These are phyloP conservation scores for Alloscopus bannaensis DNA, from an alignment of 2,888 invertebrate genomes.

Conservation along the genomic window DNA sequence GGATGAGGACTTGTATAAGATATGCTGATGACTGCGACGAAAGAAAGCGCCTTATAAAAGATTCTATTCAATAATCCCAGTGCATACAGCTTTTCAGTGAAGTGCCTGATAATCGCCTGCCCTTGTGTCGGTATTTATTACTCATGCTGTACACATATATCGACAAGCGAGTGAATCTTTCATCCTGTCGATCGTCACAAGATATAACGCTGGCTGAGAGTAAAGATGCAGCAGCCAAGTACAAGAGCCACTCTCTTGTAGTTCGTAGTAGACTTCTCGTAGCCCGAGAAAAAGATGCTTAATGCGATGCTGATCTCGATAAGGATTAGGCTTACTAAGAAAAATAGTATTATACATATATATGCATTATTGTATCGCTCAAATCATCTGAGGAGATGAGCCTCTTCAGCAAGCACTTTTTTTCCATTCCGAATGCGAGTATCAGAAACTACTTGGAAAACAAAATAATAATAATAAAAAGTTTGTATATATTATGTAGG, in stretches of 20 bases:
- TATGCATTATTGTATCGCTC: neutral
- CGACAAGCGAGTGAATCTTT: neutral
- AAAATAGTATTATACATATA: neutral
- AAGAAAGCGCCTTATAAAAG: slow-evolving; percentile 54
- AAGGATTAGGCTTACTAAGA: slow-evolving; percentile 19
- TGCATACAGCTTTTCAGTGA: no score
- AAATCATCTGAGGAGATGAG: no score
- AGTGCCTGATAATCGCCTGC: slow-evolving; percentile 28
- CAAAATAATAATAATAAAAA: neutral
- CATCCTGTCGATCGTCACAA: neutral
- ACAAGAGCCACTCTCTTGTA: neutral
- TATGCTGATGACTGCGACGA: slow-evolving; percentile 33
- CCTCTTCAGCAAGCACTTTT: no score
- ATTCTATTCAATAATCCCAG: slow-evolving; percentile 53
- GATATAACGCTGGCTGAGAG: neutral
- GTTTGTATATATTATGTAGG: no score
- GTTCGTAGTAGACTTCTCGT: neutral
- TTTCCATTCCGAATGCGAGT: no score
- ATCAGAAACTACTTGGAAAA: no score
- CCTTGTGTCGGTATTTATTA: slow-evolving; percentile 44
- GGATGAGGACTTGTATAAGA: neutral
- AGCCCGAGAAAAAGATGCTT: neutral
- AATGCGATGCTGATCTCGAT: neutral
- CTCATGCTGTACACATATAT: slow-evolving; percentile 31
- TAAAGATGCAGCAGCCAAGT: neutral